A percentile compares a stretch with the other conserved stretches of the same genome.
phyloP scores from a whole-genome alignment of 2,888 invertebrate genomes.

The Sceliomorpha sp. region DNA sequence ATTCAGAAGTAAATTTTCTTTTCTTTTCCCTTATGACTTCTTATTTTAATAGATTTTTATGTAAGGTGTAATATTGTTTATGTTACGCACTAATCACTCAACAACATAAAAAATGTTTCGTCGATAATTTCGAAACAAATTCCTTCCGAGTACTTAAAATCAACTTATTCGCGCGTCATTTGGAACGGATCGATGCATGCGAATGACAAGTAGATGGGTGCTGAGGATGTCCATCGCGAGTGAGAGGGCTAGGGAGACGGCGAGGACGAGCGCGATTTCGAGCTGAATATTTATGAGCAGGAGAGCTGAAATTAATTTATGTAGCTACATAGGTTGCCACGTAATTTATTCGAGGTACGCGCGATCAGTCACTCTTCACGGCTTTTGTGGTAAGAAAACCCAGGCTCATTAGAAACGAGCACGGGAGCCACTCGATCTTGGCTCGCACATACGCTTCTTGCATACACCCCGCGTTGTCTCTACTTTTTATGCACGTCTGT shows the following conservation, averaged over 20 bases:
- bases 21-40: too few relatives aligned
- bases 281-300: slow-evolving; percentile 74
- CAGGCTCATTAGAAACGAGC: slow-evolving; percentile 65
- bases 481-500: too few relatives aligned
- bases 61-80: too few relatives aligned
- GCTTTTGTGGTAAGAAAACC: slow-evolving; percentile 74
- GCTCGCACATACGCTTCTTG: slow-evolving; percentile 21
- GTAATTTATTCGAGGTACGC: slow-evolving; percentile 76
- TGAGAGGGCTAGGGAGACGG: slow-evolving; percentile 16
- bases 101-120: too few relatives aligned
- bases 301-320: slow-evolving; percentile 78
- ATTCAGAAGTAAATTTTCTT: too few relatives aligned
- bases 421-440: slow-evolving; percentile 56
- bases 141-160: too few relatives aligned
- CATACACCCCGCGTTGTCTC: slow-evolving; percentile 34
- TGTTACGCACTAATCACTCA: too few relatives aligned
- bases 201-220: slow-evolving; percentile 10
- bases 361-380: slow-evolving; percentile 76
- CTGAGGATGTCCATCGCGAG: slow-evolving; percentile 21
- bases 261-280: slow-evolving; percentile 54
- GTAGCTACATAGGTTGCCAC: slow-evolving; percentile 77
- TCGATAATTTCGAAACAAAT: too few relatives aligned
- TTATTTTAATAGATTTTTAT: too few relatives aligned
- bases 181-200: neutral
- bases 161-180: neutral